A percentile compares a stretch with the other conserved stretches of the same genome.
Evolutionary conservation across 1,140 invertebrate species (phyloP).

Genomic region (Vanessa atalanta): DNA sequence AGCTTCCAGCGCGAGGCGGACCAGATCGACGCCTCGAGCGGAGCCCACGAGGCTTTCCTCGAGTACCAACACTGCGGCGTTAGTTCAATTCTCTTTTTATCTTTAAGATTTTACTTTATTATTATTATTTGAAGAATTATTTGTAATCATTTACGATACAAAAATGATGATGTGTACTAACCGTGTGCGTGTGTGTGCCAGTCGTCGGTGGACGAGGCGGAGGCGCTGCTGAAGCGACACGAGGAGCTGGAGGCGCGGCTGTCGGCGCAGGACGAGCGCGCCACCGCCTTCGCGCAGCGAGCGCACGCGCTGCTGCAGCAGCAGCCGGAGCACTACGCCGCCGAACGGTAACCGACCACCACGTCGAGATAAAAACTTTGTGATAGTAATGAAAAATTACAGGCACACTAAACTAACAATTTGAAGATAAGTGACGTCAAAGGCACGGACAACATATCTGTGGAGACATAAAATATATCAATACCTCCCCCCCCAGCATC

Average conservation of each 20-base stretch:
- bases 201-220: conserved; percentile 96
- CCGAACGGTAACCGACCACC: conserved; percentile 84
- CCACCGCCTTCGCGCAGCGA: conserved; percentile 92
- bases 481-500: conserved; percentile 81
- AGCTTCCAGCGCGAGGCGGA: conserved; percentile 98
- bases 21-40: conserved; percentile 97
- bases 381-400: neutral
- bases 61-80: conserved; percentile 94
- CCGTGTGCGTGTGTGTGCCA: conserved; percentile 52
- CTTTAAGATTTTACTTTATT: too few relatives aligned
- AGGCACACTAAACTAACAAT: neutral
- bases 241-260: conserved; percentile 97
- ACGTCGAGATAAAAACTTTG: neutral
- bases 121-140: neutral
- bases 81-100: conserved; percentile 57
- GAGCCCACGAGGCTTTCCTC: conserved; percentile 95
- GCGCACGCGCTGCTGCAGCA: conserved; percentile 89
- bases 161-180: neutral
- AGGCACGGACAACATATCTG: too few relatives aligned
- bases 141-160: too few relatives aligned
- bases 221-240: conserved; percentile 95
- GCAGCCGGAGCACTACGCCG: conserved; percentile 92
- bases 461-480: neutral
- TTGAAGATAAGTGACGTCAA: too few relatives aligned
- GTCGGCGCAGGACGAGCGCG: conserved; percentile 94